Evolutionary conservation across 2,113 vertebrate genomes (phyloP).

Genomic region (Serilophus lunatus): DNA sequence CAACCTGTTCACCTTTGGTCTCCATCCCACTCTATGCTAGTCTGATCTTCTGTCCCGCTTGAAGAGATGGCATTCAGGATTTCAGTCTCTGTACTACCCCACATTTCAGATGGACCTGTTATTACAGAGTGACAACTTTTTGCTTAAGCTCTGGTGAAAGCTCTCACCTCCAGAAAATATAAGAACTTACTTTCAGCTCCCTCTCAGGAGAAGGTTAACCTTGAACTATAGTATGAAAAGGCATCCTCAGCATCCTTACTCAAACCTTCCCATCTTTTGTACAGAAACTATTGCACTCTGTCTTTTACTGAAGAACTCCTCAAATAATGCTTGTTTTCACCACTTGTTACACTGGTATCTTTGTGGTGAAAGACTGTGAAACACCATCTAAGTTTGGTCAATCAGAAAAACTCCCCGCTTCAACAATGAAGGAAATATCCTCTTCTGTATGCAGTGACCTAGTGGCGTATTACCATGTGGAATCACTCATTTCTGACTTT

Average conservation of each 20-base stretch:
- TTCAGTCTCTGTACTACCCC: background rate
- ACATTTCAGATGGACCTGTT: rapidly evolving
- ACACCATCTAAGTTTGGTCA: background rate
- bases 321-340: background rate
- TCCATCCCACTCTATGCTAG: background rate
- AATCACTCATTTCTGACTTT: background rate
- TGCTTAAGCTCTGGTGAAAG: background rate
- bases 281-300: background rate
- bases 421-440: background rate
- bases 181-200: background rate
- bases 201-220: background rate
- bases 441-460: background rate
- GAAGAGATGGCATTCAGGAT: background rate
- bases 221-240: background rate
- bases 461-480: background rate
- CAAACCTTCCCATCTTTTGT: background rate
- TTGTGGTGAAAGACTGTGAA: background rate
- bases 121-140: background rate
- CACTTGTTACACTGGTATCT: rapidly evolving
- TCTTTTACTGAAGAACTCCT: background rate
- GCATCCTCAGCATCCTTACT: background rate
- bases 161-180: background rate
- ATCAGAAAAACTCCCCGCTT: background rate
- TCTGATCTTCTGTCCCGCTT: background rate
- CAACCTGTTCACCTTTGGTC: rapidly evolving